A percentile compares a stretch with the other conserved stretches of the same genome.
phyloP scores from a whole-genome alignment of 2,113 vertebrate species.

The Macaca mulatta region DNA sequence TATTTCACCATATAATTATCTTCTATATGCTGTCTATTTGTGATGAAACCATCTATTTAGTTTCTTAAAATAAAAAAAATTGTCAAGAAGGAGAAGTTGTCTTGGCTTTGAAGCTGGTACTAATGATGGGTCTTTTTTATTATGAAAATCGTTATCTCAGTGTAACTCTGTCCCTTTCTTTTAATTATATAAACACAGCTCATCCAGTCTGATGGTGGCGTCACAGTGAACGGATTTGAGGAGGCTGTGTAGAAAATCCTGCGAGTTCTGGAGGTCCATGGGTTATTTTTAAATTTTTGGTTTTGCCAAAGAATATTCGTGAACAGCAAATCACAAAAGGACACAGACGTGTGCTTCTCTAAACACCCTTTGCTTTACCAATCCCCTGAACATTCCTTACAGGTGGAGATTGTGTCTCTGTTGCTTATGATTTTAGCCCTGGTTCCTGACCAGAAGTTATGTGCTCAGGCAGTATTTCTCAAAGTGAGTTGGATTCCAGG shows the following conservation, averaged over 20 bases:
- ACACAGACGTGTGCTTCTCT: background rate
- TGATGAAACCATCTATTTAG: constrained; percentile 30
- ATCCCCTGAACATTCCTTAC: background rate
- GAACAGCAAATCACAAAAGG: background rate
- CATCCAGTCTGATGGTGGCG: background rate
- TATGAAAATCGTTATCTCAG: background rate
- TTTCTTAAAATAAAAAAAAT: constrained; percentile 38
- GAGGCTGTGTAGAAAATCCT: background rate
- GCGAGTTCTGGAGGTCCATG: background rate
- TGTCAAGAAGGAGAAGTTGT: background rate
- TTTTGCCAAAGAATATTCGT: background rate
- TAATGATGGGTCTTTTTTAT: constrained; percentile 33
- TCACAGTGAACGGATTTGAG: background rate
- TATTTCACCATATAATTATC: constrained; percentile 10
- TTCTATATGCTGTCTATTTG: background rate
- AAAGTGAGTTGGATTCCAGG: background rate
- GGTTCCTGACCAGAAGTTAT: background rate
- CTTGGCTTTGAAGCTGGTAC: background rate
- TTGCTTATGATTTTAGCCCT: background rate
- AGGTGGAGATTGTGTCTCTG: background rate
- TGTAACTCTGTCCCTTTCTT: constrained; percentile 3
- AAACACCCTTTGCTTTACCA: background rate
- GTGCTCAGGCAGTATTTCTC: background rate
- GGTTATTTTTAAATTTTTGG: background rate
- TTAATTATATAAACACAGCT: constrained; percentile 44